phyloP scores from a whole-genome alignment of 1,140 invertebrate genomes.

The Leptoteleia sp. region DNA sequence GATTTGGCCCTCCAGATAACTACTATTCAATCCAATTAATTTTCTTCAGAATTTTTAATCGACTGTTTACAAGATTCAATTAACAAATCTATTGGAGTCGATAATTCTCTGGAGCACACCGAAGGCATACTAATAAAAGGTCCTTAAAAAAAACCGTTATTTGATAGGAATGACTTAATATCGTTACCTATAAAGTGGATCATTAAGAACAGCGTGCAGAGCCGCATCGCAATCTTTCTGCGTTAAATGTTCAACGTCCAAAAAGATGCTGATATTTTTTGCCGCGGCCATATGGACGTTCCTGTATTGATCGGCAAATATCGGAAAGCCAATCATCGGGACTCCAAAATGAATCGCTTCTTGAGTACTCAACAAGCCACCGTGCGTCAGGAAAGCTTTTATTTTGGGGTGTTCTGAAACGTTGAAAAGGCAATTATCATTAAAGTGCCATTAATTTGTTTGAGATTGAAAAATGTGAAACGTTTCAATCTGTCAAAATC shows the following conservation, averaged over 20 bases:
- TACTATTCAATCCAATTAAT: no score
- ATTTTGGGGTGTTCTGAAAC: conserved; percentile 75
- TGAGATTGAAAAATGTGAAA: neutral
- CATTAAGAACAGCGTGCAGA: conserved; percentile 69
- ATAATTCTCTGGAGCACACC: no score
- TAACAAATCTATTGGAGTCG: no score
- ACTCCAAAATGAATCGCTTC: conserved; percentile 79
- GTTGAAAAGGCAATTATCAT: neutral
- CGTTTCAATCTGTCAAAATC: neutral
- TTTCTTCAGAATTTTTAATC: no score
- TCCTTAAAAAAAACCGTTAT: no score
- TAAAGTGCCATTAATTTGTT: neutral
- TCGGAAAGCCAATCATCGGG: conserved; percentile 79
- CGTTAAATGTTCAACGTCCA: conserved; percentile 69
- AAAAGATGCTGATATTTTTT: conserved; percentile 72
- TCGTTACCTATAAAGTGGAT: conserved; percentile 74
- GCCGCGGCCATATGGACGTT: conserved; percentile 63
- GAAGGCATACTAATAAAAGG: no score
- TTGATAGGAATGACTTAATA: no score
- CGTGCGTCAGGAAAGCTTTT: conserved; percentile 80
- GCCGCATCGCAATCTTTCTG: conserved; percentile 70
- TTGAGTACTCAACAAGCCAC: conserved; percentile 78
- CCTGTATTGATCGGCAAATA: conserved; percentile 69
- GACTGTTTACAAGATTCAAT: no score
- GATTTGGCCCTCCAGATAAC: no score